Conservation (phyloP, 2,888 invertebrate genomes). For the Maniola hyperantus region DNA sequence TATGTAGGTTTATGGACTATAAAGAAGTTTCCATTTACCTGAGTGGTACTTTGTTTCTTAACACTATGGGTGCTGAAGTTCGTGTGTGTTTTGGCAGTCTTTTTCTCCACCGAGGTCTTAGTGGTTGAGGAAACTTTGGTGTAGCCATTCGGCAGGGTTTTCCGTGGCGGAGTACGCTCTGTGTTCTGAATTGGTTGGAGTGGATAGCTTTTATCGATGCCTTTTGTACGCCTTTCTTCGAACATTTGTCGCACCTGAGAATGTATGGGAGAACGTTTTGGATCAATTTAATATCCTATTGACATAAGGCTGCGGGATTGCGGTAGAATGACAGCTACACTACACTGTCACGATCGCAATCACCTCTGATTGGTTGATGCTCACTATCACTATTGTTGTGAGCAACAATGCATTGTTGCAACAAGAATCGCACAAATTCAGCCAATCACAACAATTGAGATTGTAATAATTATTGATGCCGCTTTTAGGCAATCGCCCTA, state of each 20-base stretch:
- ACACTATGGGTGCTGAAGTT: constrained; percentile 54
- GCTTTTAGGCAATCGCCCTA: no score
- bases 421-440: no score
- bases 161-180: constrained; percentile 56
- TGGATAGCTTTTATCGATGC: constrained; percentile 92
- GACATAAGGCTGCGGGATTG: no score
- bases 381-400: no score
- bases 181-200: constrained; percentile 87
- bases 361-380: no score
- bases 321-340: no score
- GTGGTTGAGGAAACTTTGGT: constrained; percentile 56
- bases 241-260: constrained; percentile 92
- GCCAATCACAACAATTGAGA: no score
- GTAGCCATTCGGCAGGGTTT: constrained; percentile 66
- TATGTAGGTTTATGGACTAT: not conserved
- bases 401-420: no score
- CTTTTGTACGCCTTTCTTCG: constrained; percentile 89
- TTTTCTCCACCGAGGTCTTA: constrained; percentile 54
- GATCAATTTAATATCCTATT: not conserved
- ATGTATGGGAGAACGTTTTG: not conserved
- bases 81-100: constrained; percentile 49
- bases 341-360: no score
- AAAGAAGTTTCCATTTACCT: constrained; percentile 7
- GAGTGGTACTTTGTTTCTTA: constrained; percentile 55
- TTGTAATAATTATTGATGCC: no score